Evolutionary conservation across 2,113 vertebrate species (phyloP), one percentile per base, ranked within the genome.

Genomic region (Connochaetes taurinus): DNA sequence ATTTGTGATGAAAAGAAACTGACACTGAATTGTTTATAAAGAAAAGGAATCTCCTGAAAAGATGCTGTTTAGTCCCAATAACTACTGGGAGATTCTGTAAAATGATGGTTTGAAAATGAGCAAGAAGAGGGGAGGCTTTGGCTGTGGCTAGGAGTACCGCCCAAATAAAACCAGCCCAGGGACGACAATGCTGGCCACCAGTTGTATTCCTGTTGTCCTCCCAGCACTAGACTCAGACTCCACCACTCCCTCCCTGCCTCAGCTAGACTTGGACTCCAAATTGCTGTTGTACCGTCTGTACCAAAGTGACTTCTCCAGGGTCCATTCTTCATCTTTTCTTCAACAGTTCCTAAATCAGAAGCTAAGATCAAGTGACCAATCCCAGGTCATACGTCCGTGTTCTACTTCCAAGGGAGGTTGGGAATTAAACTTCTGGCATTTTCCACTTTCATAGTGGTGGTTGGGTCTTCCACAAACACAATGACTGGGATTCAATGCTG

Each of bases 31-130:
- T 83, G 78, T 52, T 60, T 55, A 84, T 74, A 16, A 40, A 74
- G 21, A 62, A 86, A 74, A 86, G 8, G 12, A 85, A 81, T 25
- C 45, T 84, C n/a, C 27, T 81, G 29, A 64, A 94, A 95, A 96
- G 15, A 33, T 81, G 58, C 47, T 87, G 50, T 12, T 33, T 90
- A 31, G 50, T n/a, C 83, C 62, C 64, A 86, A n/a, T 50, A 90
- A 78, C 55, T 71, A 33, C 47, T 62, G 55, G 45, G 43, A 47
- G 29, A 23, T 31, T 92, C 92, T 81, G 14, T 40, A 76, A 90
- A 95, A 85, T 9, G 11, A 76, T 33, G 31, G 45, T 36, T 67
- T 95, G 67, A 91, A 97, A 90, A 29, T 14, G 27, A 89, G 29
- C 23, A 71, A n/a, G 8, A 53, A 43, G 43, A 76, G 15, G 36